These are phyloP conservation scores for Pteruthius melanotis DNA, from an alignment of 2,113 vertebrate species.

Conservation along the genomic window DNA sequence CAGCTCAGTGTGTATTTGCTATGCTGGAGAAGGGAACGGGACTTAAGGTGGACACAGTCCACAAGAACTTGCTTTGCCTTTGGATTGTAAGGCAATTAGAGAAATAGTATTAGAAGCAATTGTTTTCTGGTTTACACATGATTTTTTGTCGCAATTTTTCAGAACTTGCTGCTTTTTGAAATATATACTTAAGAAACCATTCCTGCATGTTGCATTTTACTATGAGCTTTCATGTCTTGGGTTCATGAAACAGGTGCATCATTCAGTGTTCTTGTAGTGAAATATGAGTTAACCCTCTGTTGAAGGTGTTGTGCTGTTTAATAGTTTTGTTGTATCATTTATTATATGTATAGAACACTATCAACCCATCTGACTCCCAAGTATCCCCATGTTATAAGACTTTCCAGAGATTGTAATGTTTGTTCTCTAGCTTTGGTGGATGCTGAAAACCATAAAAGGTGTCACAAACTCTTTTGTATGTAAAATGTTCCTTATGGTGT, in stretches of 20 bases:
- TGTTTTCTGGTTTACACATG: neutral
- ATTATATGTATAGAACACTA: neutral
- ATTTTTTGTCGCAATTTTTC: neutral
- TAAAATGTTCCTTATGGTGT: neutral
- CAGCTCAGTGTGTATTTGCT: slow-evolving; percentile 45
- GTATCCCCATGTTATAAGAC: neutral
- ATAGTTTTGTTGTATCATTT: neutral
- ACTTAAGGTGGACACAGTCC: neutral
- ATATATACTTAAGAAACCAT: neutral
- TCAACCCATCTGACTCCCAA: neutral
- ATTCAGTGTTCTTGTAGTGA: neutral
- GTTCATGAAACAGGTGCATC: neutral
- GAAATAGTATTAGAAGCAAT: neutral
- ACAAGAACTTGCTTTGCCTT: neutral
- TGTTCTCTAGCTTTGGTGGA: neutral
- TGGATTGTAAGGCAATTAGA: neutral
- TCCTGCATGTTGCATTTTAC: neutral
- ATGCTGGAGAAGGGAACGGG: neutral
- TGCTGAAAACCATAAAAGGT: neutral
- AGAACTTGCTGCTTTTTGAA: neutral
- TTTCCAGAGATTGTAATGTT: neutral
- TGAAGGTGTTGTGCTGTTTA: neutral
- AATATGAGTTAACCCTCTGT: neutral
- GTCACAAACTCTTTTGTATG: neutral
- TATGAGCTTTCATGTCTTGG: neutral